Base-by-base conservation (phyloP, 2,113 vertebrate genomes). In the Chelonoidis abingdonii region DNA sequence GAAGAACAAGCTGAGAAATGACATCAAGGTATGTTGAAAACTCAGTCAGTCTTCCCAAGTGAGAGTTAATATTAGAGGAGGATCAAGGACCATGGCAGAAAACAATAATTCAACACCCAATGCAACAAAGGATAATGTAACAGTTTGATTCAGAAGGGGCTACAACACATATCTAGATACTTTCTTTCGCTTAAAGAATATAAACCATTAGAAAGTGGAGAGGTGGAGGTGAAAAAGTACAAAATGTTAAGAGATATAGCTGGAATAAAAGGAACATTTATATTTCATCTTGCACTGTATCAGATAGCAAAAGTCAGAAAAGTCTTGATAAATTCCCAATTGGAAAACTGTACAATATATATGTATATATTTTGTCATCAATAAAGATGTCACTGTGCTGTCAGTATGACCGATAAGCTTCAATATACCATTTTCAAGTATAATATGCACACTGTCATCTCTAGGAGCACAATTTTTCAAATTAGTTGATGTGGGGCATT, bases 11-110 rank as follows among this genome's bases (percentile, higher is more conserved):
- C 82, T 59, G 72, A 78, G 78, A 62, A 92, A 91, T 89, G 50
- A 14, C 47, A 90, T 24, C 62, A 69, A 35, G 10, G 29, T 78
- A 89, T 92, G 91, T 14, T 59, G 65, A 94, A 93, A 79, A 56
- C 78, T 75, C 50, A 83, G 3, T 25, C 41, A 84, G 49, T 14
- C 10, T 72, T 93, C 93, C 65, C 56, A 93, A 47, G 47, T 82
- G 83, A 86, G 59, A 91, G 49, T 62, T 91, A 92, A n/a, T 95
- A 83, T 79, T 92, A 88, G 52, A 76, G 80, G 47, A 87, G 25
- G 41, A 52, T 75, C 87, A 92, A 80, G 35, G 83, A 80, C 50
- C 1, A 9, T 29, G 50, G 79, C 89, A 91, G 54, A 56, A 27
- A 65, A 49, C 65, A 83, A 85, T 84, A 85, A 87, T 62, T 27